Percentiles rank a stretch among this genome's conserved stretches.
Conservation (phyloP, 2,888 invertebrate genomes). For the Tiliacea citrago region DNA sequence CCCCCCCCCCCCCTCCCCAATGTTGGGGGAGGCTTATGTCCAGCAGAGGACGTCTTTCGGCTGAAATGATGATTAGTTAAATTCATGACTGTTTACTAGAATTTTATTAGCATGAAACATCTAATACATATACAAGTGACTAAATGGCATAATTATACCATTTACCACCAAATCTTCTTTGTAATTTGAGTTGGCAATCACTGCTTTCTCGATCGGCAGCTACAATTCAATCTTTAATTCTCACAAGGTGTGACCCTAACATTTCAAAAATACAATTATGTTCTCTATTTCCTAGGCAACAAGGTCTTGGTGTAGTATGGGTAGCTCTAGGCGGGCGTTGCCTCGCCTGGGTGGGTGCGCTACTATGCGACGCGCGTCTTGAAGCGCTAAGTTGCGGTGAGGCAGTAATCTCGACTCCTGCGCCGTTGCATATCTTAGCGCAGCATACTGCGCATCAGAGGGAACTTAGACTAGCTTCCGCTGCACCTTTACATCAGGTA, state of each 20-base stretch:
- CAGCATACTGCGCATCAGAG: conserved; percentile 93
- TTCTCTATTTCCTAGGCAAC: conserved; percentile 90
- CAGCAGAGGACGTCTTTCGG: no score
- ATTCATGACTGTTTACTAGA: no score
- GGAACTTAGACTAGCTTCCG: conserved; percentile 92
- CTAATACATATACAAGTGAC: neutral
- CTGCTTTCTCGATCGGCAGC: neutral
- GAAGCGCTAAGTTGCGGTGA: conserved; percentile 90
- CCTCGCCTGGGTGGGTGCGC: conserved; percentile 93
- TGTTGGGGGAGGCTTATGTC: no score
- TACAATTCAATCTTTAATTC: neutral
- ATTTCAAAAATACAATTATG: neutral
- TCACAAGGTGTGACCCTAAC: neutral
- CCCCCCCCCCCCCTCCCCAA: no score
- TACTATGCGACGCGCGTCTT: conserved; percentile 94
- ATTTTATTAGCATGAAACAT: neutral
- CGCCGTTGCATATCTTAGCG: conserved; percentile 92
- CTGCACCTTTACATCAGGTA: conserved; percentile 94
- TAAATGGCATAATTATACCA: neutral
- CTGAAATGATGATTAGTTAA: no score
- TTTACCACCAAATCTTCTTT: no score
- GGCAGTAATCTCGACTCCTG: conserved; percentile 71
- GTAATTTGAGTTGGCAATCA: neutral
- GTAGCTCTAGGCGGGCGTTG: conserved; percentile 97
- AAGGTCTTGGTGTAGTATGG: conserved; percentile 96